A percentile compares a stretch with the other conserved stretches of the same genome.
Conservation (phyloP, 2,113 vertebrate species). For the Indicator indicator region DNA sequence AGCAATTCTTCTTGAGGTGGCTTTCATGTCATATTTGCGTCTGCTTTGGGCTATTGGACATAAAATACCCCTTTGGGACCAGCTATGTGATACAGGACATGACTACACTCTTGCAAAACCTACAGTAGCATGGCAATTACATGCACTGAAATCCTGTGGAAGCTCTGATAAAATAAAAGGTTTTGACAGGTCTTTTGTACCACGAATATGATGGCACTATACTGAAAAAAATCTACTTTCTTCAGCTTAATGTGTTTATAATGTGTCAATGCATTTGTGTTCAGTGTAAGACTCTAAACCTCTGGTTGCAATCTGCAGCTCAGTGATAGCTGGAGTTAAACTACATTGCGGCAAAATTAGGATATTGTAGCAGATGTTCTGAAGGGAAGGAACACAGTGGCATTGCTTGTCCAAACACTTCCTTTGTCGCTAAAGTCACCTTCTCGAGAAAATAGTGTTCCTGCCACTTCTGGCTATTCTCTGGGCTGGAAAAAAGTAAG, state of each 20-base stretch:
- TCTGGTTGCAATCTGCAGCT: background rate
- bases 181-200: background rate
- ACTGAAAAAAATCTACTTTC: background rate
- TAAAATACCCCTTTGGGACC: background rate
- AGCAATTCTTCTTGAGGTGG: background rate
- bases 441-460: background rate
- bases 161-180: background rate
- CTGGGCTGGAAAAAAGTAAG: background rate
- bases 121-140: background rate
- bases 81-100: background rate
- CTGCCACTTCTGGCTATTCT: background rate
- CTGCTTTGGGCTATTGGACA: background rate
- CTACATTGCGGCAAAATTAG: background rate
- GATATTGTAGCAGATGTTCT: background rate
- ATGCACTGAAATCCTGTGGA: background rate
- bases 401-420: background rate
- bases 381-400: background rate
- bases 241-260: background rate
- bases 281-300: background rate
- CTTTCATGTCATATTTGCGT: background rate
- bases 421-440: background rate
- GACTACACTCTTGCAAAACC: background rate
- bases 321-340: background rate
- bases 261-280: background rate
- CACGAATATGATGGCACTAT: background rate